A percentile compares a stretch with the other conserved stretches of the same genome.
Evolutionary conservation across 2,113 vertebrate genomes (phyloP).

Genomic region (Elgaria multicarinata): DNA sequence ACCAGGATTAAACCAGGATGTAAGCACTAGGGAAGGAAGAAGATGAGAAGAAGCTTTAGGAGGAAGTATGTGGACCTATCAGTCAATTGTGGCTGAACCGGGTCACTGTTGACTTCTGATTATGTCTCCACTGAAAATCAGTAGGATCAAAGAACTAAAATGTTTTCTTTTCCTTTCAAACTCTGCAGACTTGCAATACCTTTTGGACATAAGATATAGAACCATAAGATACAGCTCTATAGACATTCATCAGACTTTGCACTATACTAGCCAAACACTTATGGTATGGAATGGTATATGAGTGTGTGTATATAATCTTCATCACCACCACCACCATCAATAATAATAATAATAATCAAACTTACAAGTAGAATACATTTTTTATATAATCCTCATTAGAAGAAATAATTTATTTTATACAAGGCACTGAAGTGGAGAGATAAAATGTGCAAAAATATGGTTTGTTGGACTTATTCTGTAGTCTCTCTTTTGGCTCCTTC

Average conservation of each 20-base stretch:
- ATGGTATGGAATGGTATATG: too few species aligned
- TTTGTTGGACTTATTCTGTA: not conserved
- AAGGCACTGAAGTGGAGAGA: not conserved
- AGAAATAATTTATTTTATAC: not conserved
- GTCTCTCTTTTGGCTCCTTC: not conserved
- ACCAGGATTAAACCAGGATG: not conserved
- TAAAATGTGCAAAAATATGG: not conserved
- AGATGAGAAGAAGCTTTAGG: not conserved
- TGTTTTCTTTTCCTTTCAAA: constrained; percentile 18
- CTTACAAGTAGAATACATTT: not conserved
- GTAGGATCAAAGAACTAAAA: not conserved
- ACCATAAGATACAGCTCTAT: not conserved
- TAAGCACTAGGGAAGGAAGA: not conserved
- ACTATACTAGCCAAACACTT: not conserved
- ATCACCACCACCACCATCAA: not conserved
- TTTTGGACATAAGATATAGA: not conserved
- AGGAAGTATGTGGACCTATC: not conserved
- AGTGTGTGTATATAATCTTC: not conserved
- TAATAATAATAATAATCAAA: not conserved
- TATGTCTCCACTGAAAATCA: constrained; percentile 18
- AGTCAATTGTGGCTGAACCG: not conserved
- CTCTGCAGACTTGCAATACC: not conserved
- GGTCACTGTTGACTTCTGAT: constrained; percentile 6
- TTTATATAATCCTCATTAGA: not conserved
- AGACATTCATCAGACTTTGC: not conserved